These are phyloP conservation scores for Ylistrum balloti DNA, from an alignment of 1,140 invertebrate species.

Conservation along the genomic window DNA sequence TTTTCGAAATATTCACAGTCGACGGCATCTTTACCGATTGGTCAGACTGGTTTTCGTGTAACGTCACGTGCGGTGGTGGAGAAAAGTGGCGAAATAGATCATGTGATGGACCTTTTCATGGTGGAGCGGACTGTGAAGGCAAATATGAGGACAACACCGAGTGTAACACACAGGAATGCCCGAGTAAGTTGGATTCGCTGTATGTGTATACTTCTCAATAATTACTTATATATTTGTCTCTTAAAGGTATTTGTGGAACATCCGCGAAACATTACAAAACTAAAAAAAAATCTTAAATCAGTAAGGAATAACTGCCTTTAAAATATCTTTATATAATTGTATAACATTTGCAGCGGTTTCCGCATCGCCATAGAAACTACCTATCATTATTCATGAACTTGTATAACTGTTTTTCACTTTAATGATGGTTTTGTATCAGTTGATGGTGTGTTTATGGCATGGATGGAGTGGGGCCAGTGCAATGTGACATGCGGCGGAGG, in stretches of 20 bases:
- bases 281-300: no score
- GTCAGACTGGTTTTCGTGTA: constrained; percentile 66
- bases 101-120: constrained; percentile 74
- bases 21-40: constrained; percentile 59
- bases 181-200: constrained; percentile 64
- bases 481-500: constrained; percentile 73
- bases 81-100: constrained; percentile 64
- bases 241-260: no score
- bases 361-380: no score
- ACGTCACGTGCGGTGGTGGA: constrained; percentile 68
- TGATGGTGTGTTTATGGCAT: constrained; percentile 54
- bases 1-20: constrained; percentile 26
- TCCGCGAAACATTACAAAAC: no score
- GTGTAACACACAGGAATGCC: constrained; percentile 70
- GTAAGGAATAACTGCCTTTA: no score
- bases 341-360: no score
- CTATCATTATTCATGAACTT: no score
- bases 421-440: constrained; percentile 25
- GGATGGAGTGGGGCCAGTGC: constrained; percentile 55
- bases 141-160: constrained; percentile 45
- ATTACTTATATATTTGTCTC: no score
- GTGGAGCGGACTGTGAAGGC: constrained; percentile 70
- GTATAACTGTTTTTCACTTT: no score
- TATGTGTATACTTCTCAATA: neutral
- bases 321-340: no score